Percentiles rank a stretch among this genome's conserved stretches.
Evolutionary conservation across 2,888 invertebrate genomes (phyloP).

Genomic region (Lithophane semibrunnea): DNA sequence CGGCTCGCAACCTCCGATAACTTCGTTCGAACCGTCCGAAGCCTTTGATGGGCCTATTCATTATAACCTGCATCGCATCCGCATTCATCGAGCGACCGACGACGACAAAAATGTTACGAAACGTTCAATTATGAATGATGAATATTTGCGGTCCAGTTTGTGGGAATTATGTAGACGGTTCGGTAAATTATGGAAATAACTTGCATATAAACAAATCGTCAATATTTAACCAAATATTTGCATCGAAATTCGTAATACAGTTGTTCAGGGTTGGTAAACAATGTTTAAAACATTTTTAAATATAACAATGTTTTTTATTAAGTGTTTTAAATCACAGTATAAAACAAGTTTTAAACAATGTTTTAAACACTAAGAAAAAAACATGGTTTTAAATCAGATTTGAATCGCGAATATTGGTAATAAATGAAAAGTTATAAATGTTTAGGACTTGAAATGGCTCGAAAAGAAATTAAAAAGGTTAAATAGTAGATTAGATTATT

Average conservation of each 20-base stretch:
- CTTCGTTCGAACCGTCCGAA: constrained; percentile 39
- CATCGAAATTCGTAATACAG: constrained; percentile 65
- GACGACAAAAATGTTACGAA: constrained; percentile 52
- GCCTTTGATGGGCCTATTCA: constrained; percentile 57
- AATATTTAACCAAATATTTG: constrained; percentile 68
- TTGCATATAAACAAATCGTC: constrained; percentile 64
- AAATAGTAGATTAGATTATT: too few species aligned
- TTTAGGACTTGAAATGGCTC: too few species aligned
- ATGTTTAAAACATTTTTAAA: too few species aligned
- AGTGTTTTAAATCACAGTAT: too few species aligned
- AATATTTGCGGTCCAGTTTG: constrained; percentile 56
- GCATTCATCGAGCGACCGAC: constrained; percentile 29
- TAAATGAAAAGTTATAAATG: too few species aligned
- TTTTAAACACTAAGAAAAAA: too few species aligned
- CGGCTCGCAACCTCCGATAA: constrained; percentile 65
- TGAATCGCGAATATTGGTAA: too few species aligned
- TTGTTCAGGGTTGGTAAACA: too few species aligned
- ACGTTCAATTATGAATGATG: constrained; percentile 40
- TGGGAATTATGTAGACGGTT: constrained; percentile 56
- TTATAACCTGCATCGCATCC: constrained; percentile 52
- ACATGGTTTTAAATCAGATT: too few species aligned
- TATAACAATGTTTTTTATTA: too few species aligned
- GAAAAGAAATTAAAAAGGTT: too few species aligned
- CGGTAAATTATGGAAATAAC: constrained; percentile 67
- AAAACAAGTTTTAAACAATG: too few species aligned